Conservation (phyloP, 2,113 vertebrate species). For the Noturus placidus region DNA sequence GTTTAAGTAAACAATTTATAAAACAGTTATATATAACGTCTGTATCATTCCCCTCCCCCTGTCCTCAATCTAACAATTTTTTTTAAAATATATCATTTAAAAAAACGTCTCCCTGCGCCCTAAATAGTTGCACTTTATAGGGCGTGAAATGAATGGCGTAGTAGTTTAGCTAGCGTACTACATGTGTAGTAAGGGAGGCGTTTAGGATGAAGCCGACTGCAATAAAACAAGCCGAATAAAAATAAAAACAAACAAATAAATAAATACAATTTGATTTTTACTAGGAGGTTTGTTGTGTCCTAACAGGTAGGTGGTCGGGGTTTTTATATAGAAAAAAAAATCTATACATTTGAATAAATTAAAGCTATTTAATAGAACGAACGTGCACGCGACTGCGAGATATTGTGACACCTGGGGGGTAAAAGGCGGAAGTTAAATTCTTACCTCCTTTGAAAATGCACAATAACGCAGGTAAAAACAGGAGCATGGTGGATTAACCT, state of each 20-base stretch:
- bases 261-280: background rate
- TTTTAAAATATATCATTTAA: background rate
- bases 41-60: background rate
- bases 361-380: background rate
- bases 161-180: background rate
- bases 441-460: conserved; percentile 13
- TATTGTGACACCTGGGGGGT: too few species aligned
- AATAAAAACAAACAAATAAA: background rate
- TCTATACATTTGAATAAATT: background rate
- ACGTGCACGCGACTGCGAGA: background rate
- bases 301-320: background rate
- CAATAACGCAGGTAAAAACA: background rate
- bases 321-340: background rate
- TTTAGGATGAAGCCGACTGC: background rate
- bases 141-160: background rate
- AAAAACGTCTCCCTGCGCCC: background rate
- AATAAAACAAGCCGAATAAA: background rate
- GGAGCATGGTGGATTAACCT: conserved; percentile 10
- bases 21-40: background rate
- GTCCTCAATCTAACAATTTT: background rate
- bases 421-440: background rate
- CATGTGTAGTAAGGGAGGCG: background rate
- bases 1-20: background rate
- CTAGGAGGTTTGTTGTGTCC: background rate
- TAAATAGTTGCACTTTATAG: background rate